These are phyloP conservation scores for Standfussiana lucernea DNA, from an alignment of 2,888 invertebrate genomes.

Conservation along the genomic window DNA sequence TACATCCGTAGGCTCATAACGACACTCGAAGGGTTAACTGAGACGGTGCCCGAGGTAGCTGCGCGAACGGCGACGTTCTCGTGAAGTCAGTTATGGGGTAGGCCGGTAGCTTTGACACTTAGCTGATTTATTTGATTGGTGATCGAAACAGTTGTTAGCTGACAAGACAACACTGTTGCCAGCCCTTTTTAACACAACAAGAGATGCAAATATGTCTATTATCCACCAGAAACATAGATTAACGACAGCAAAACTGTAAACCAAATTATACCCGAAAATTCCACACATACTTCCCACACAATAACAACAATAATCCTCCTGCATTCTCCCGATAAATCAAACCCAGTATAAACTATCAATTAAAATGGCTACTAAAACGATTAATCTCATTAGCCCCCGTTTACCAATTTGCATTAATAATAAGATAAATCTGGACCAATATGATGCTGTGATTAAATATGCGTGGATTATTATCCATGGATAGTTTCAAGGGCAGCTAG, in stretches of 20 bases:
- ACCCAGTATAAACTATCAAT: constrained; percentile 57
- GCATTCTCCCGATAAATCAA: constrained; percentile 56
- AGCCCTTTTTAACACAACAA: background rate
- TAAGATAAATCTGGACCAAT: constrained; percentile 42
- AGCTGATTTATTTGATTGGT: background rate
- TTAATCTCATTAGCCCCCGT: constrained; percentile 60
- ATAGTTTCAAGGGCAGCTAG: constrained; percentile 32
- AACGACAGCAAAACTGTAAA: background rate
- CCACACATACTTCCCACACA: background rate
- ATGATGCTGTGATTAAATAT: constrained; percentile 37
- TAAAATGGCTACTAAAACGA: constrained; percentile 58
- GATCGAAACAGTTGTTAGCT: background rate
- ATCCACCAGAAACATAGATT: background rate
- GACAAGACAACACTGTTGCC: background rate
- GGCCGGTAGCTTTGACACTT: background rate
- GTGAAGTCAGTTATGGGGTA: background rate
- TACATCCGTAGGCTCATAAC: too few species aligned
- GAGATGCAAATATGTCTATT: background rate
- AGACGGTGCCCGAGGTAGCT: too few species aligned
- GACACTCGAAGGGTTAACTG: too few species aligned
- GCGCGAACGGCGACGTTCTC: background rate
- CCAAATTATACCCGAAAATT: background rate
- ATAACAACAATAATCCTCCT: constrained; percentile 26
- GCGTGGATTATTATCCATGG: constrained; percentile 6
- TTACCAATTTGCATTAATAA: constrained; percentile 60